Evolutionary conservation across 2,113 vertebrate species (phyloP), one percentile per base, ranked within the genome.

Genomic region (Proteles cristata): DNA sequence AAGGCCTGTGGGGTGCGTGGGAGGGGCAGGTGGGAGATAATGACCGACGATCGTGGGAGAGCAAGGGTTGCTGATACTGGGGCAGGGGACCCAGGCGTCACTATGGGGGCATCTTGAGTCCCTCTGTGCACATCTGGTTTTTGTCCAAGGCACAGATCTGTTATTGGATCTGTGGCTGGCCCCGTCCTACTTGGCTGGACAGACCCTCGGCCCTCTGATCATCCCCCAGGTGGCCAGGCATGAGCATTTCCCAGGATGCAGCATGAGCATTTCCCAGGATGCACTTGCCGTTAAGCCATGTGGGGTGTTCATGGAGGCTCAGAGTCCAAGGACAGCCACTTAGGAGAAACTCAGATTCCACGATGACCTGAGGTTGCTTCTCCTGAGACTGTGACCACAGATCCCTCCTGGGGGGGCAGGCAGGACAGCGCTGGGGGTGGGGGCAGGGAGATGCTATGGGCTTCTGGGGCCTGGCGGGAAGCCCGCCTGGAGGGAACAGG

Each of bases 21-120:
- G 48, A 85, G 35, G 23, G 48, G 25, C 23, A 55, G 4, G 65
- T 11, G 55, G 35, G 71, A 48, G 71, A 31, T 12, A 11, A 53
- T 7, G 61, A 48, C 48, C 26, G 14, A 31, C 11, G 48, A 83
- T 55, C 1, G 1, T 11, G 4, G 23, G 68, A 82, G 15, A 85
- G 48, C 15, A 28, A 25, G 5, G 25, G 3, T 19, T 33, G 10
- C 35, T 48, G 39, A 39, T 4, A 7, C 35, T 16, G 35, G 25
- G 2, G 19, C 14, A 65, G 26, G 71, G 26, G 77, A 26, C 28
- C 3, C 45, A 58, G 71, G 11, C 15, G 16, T 69, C 9, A 7
- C 63, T 5, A 5, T 0, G 0, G 2, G 25, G 58, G 31, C 35
- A 61, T 65, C 31, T 0, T 12, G 9, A 39, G 73, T 17, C 25